These are phyloP conservation scores for Pyrrhia umbra DNA, from an alignment of 2,888 invertebrate species.

Conservation along the genomic window DNA sequence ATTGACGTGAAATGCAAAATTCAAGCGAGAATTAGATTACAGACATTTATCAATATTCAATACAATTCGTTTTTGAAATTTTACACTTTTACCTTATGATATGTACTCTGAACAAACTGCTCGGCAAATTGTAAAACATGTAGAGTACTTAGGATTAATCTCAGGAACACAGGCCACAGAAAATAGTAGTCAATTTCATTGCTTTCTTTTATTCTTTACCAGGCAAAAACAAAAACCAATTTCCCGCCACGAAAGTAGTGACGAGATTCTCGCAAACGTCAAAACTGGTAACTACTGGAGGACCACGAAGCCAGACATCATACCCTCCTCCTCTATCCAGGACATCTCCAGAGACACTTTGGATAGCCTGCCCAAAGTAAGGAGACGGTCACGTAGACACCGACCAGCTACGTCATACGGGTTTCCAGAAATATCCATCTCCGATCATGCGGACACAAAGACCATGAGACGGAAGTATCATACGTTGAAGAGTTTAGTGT, in stretches of 20 bases:
- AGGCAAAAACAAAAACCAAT: slow-evolving; percentile 69
- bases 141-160: too few species aligned
- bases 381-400: slow-evolving; percentile 74
- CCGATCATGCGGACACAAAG: slow-evolving; percentile 80
- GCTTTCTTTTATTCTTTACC: background rate
- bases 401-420: slow-evolving; percentile 80
- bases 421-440: slow-evolving; percentile 85
- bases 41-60: too few species aligned
- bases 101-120: too few species aligned
- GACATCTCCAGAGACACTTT: slow-evolving; percentile 64
- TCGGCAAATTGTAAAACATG: too few species aligned
- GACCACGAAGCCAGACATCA: slow-evolving; percentile 84
- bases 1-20: too few species aligned
- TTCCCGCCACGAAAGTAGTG: slow-evolving; percentile 79
- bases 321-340: slow-evolving; percentile 76
- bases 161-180: too few species aligned
- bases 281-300: slow-evolving; percentile 85
- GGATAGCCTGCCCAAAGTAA: slow-evolving; percentile 72
- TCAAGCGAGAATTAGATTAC: too few species aligned
- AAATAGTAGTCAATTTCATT: too few species aligned
- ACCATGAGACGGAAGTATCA: slow-evolving; percentile 76
- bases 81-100: too few species aligned
- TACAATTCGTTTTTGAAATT: too few species aligned
- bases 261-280: slow-evolving; percentile 83
- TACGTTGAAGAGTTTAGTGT: slow-evolving; percentile 80